Evolutionary conservation across 2,797 vertebrate species (phyloP), one percentile per base, ranked within the genome.

Genomic region (Sciaenops ocellatus): DNA sequence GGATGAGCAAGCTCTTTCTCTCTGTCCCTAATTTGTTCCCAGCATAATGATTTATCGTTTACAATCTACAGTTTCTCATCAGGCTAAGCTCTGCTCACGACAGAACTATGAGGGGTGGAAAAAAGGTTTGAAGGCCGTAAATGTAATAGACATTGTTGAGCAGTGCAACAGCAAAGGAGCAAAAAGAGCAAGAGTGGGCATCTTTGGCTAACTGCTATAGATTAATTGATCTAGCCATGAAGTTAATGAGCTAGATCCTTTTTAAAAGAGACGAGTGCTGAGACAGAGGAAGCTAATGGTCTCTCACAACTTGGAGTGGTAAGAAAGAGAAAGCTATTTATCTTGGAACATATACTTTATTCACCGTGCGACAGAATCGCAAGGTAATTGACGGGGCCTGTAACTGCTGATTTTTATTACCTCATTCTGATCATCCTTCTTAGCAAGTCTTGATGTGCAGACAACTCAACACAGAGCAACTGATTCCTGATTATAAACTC

Each of bases 211-310:
- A 94, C 93, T 92, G 89, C 90, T 94, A 93, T 94, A 85, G 94
- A 95, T 95, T 94, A 93, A 94, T 95, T 94, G 94, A 93, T 94
- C 88, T 66, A 83, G 84, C 92, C 90, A 84, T 93, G 92, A 94
- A 93, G 92, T 94, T 94, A 95, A 95, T 94, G 94, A 95, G 91
- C 88, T 94, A 88, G 79, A 90, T 92, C 87, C 68, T 70, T 93
- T 90, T 92, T 90, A 89, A 94, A 93, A 90, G 90, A 93, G 91
- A 93, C 87, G 81, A 90, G 87, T 89, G 90, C 92, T 91, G 90
- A 89, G 87, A 90, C 85, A 86, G 92, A 93, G 80, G 80, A 87
- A 89, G 87, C 88, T 95, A 94, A 95, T 93, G 88, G 91, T 82
- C 79, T 86, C 85, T 78, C 82, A 69, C 64, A 79, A 75, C 67